Percentiles rank a stretch among this genome's conserved stretches.
phyloP scores from a whole-genome alignment of 2,113 vertebrate species.

The Strigops habroptila region DNA sequence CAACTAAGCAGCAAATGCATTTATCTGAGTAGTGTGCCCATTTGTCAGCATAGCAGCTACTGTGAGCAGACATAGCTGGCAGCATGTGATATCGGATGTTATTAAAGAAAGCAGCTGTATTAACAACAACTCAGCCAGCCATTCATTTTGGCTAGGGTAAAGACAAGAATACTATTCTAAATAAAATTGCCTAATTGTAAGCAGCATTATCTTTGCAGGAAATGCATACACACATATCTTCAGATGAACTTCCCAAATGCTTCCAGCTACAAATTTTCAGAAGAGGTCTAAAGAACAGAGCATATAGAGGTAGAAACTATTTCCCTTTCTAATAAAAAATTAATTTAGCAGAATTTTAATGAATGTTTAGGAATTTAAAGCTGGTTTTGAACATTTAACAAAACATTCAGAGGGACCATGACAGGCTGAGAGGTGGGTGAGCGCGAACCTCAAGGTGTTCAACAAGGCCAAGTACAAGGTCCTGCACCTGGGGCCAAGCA shows the following conservation, averaged over 20 bases:
- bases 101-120: neutral
- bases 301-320: neutral
- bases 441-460: neutral
- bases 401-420: neutral
- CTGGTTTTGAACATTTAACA: neutral
- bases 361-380: neutral
- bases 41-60: neutral
- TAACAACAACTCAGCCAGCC: neutral
- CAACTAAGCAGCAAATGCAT: neutral
- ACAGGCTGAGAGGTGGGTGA: neutral
- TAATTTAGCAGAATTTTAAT: neutral
- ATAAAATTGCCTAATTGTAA: neutral
- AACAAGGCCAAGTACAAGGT: neutral
- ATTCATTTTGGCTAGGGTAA: neutral
- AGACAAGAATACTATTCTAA: neutral
- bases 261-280: neutral
- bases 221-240: neutral
- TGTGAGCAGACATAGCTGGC: neutral
- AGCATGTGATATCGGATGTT: neutral
- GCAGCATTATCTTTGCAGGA: neutral
- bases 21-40: neutral
- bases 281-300: neutral
- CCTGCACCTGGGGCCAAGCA: neutral
- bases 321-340: neutral
- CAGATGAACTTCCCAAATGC: neutral